Conservation (phyloP, 30 jellyfish, hydroid and myxozoan species). For the Aurelia sp. region DNA sequence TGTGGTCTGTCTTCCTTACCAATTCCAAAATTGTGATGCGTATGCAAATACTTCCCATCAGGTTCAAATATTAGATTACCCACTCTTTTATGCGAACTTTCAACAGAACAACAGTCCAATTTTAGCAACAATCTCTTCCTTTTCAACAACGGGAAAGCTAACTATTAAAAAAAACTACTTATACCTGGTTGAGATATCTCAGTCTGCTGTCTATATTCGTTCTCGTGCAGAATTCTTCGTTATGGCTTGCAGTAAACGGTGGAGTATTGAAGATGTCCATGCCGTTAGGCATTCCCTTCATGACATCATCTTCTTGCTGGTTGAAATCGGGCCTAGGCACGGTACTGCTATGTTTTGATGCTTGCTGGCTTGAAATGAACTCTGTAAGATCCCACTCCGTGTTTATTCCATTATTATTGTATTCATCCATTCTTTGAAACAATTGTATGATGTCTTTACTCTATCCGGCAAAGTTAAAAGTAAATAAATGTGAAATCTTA, state of each 20-base stretch:
- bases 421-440: neutral
- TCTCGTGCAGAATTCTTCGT: constrained; percentile 78
- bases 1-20: too few species aligned
- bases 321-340: constrained; percentile 60
- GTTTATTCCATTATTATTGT: neutral
- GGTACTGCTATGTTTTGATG: constrained; percentile 9
- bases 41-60: too few species aligned
- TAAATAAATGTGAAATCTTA: neutral
- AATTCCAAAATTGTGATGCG: too few species aligned
- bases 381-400: constrained; percentile 76
- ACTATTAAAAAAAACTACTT: neutral
- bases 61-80: too few species aligned
- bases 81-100: too few species aligned
- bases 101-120: too few species aligned
- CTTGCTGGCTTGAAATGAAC: constrained; percentile 46
- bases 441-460: neutral
- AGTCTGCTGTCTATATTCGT: constrained; percentile 76
- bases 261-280: constrained; percentile 74
- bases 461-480: neutral
- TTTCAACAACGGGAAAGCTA: too few species aligned
- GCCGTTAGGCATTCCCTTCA: constrained; percentile 32
- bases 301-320: constrained; percentile 4
- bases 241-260: constrained; percentile 31
- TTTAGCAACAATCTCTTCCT: too few species aligned
- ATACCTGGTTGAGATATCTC: constrained; percentile 81